Conservation (phyloP, 2,797 vertebrate genomes). For the Anabacerthia variegaticeps region DNA sequence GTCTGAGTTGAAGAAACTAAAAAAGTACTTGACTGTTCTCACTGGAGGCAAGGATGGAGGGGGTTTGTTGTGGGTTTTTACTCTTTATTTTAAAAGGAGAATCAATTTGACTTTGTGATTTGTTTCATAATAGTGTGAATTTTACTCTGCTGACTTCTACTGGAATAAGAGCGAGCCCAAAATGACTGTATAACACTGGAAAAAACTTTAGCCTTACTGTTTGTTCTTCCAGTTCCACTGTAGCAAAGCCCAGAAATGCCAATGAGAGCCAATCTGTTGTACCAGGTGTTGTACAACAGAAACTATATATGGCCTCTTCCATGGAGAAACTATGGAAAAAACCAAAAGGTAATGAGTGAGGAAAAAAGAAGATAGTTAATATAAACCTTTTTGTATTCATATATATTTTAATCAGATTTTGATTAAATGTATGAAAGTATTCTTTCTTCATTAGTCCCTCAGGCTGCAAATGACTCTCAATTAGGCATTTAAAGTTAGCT, state of each 20-base stretch:
- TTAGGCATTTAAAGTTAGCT: conserved; percentile 40
- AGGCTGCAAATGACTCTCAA: conserved; percentile 19
- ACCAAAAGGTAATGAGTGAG: neutral
- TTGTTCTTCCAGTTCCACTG: neutral
- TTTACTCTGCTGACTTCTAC: neutral
- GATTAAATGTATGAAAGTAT: neutral
- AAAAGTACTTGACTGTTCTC: neutral
- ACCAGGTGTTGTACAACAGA: neutral
- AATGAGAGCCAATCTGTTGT: neutral
- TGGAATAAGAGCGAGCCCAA: neutral
- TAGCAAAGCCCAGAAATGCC: neutral
- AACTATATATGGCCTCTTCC: neutral
- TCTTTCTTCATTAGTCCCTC: conserved; percentile 8
- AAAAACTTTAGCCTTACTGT: neutral
- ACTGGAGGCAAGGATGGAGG: neutral
- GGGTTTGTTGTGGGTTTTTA: neutral
- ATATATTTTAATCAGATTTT: conserved; percentile 18
- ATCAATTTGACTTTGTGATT: neutral
- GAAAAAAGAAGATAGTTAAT: neutral
- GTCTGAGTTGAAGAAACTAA: neutral
- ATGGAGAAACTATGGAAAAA: neutral
- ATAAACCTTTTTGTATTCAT: neutral
- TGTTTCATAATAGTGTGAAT: neutral
- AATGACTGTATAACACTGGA: neutral
- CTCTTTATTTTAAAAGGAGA: neutral